Conservation (phyloP, 2,113 vertebrate genomes). For the Pagrus major region DNA sequence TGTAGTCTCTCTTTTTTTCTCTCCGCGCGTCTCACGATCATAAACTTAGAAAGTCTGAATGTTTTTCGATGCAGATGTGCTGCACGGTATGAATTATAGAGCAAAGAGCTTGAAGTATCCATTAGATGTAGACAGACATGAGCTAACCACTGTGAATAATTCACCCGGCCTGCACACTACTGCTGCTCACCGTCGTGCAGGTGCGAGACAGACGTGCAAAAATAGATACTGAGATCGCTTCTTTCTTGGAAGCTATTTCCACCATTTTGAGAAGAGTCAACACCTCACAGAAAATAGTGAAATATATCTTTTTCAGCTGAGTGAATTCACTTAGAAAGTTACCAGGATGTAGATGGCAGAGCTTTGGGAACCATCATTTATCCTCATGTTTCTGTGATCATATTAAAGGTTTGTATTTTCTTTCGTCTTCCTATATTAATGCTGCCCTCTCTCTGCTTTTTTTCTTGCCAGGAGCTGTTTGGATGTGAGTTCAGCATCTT, state of each 20-base stretch:
- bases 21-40: neutral
- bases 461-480: neutral
- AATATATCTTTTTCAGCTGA: neutral
- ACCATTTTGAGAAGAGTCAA: slow-evolving; percentile 4
- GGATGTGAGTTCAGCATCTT: neutral
- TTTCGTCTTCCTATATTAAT: neutral
- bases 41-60: neutral
- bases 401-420: neutral
- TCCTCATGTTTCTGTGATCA: neutral
- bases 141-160: slow-evolving; percentile 8
- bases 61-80: neutral
- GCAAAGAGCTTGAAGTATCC: neutral
- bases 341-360: neutral
- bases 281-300: neutral
- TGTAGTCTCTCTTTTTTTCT: neutral
- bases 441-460: neutral
- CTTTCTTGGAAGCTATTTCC: neutral
- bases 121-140: neutral
- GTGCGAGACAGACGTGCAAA: slow-evolving; percentile 26
- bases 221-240: slow-evolving; percentile 10
- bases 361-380: neutral
- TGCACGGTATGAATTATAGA: slow-evolving; percentile 5
- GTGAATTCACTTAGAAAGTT: neutral
- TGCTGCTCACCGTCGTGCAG: slow-evolving; percentile 5
- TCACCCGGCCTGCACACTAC: neutral